phyloP scores from a whole-genome alignment of 2,888 invertebrate species.

The Mesochorus sp. region DNA sequence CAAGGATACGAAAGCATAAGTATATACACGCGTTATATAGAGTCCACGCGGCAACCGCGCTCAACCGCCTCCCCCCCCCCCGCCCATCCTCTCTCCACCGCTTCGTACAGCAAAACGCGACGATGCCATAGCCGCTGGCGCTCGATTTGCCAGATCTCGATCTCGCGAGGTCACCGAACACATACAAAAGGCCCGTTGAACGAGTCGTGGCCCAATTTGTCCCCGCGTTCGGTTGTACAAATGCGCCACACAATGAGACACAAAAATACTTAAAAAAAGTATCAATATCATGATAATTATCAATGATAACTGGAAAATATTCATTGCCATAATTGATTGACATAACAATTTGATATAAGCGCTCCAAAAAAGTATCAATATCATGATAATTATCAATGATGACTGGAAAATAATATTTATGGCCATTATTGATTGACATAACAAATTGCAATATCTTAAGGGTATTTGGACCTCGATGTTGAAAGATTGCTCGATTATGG shows the following conservation, averaged over 20 bases:
- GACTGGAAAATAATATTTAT: conserved; percentile 50
- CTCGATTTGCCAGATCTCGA: conserved; percentile 60
- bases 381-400: background rate
- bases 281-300: background rate
- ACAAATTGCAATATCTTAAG: conserved; percentile 1
- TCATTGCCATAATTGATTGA: background rate
- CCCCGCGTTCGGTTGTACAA: conserved; percentile 29
- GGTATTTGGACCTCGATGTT: background rate
- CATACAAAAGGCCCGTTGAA: conserved; percentile 48
- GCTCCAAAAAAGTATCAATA: background rate
- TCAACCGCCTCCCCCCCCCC: conserved; percentile 24
- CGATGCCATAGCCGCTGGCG: conserved; percentile 53
- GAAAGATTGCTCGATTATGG: conserved; percentile 26
- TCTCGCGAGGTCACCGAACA: conserved; percentile 63
- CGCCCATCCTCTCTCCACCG: conserved; percentile 7
- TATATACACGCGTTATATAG: conserved; percentile 36
- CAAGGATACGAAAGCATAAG: conserved; percentile 28
- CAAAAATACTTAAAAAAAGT: background rate
- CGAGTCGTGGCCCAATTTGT: conserved; percentile 63
- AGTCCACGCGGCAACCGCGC: conserved; percentile 64
- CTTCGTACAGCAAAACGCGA: conserved; percentile 32
- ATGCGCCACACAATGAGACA: conserved; percentile 21
- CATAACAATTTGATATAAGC: background rate
- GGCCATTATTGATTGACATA: background rate
- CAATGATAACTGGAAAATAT: conserved; percentile 43